Evolutionary conservation across 1,140 invertebrate genomes (phyloP).

Genomic region (Aphidius ervi): DNA sequence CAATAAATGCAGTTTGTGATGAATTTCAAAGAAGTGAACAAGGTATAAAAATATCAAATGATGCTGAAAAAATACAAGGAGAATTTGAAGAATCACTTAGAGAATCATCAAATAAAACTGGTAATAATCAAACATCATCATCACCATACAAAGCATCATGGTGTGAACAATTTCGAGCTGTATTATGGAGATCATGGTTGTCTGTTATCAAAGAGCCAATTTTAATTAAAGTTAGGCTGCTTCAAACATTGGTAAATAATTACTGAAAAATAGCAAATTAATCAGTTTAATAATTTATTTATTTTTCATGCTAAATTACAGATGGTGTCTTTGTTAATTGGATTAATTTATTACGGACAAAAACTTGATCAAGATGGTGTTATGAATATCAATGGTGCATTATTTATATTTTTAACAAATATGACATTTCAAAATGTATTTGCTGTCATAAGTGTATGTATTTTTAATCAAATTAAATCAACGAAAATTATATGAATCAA

Average conservation of each 20-base stretch:
- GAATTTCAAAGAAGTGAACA: slow-evolving; percentile 64
- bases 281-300: slow-evolving; percentile 7
- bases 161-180: slow-evolving; percentile 81
- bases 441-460: slow-evolving; percentile 81
- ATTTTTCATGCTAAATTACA: slow-evolving; percentile 38
- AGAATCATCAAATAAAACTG: not conserved
- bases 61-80: slow-evolving; percentile 51
- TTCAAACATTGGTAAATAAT: slow-evolving; percentile 81
- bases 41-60: slow-evolving; percentile 57
- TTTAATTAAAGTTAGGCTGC: slow-evolving; percentile 79
- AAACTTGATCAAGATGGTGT: slow-evolving; percentile 80
- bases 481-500: slow-evolving; percentile 7
- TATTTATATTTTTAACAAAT: slow-evolving; percentile 89
- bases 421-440: slow-evolving; percentile 93
- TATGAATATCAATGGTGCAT: slow-evolving; percentile 93
- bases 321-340: slow-evolving; percentile 83
- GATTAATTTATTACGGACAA: slow-evolving; percentile 86
- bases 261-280: not conserved
- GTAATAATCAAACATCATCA: slow-evolving; percentile 44
- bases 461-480: slow-evolving; percentile 4
- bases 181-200: slow-evolving; percentile 88
- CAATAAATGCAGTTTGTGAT: slow-evolving; percentile 75
- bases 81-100: slow-evolving; percentile 34
- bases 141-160: slow-evolving; percentile 81
- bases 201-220: slow-evolving; percentile 85